Evolutionary conservation across 2,888 invertebrate genomes (phyloP), one percentile per base, ranked within the genome.

Genomic region (Halictus ligatus): DNA sequence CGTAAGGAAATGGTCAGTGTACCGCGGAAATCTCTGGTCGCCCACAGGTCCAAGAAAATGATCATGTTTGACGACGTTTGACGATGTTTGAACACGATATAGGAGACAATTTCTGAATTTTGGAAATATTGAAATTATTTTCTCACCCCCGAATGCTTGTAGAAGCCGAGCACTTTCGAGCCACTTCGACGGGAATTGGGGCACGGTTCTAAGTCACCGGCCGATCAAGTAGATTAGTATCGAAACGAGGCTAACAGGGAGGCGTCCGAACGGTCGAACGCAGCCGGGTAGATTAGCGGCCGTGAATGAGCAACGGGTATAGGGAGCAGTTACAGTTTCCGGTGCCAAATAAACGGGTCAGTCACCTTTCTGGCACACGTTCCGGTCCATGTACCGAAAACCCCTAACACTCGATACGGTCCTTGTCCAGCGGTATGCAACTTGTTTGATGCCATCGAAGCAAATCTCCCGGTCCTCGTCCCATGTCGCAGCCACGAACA

Each of bases 341-440:
- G 50, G 21, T 10, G 10, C 10, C 35, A 29, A 46, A 43, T 50
- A 46, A 43, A 29, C 46, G 43, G 82, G 50, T 81, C 81, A 40
- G 81, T 73, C n/a, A 10, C 50, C 75, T 73, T 72, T 67, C 81
- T 84, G 75, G 83, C 73, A 84, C 73, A 73, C 54, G 76, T 74
- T 84, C 77, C 74, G 29, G 35, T n/a, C 29, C 60, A 18, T 78
- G 80, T 79, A 77, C 46, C 72, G 54, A 40, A 29, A 71, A 60
- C 83, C 78, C 75, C 83, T 46, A 18, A 69, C 73, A 81, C 78
- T 73, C 80, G 73, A 87, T 77, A 87, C 81, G 80, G 58, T 79
- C 80, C 84, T 88, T 85, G 88, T 85, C 75, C 85, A 48, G 74
- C 78, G 78, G 85, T 80, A 79, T 89, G 90, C 80, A 85, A 89